Percentiles rank a stretch among this genome's conserved stretches.
These are phyloP conservation scores for Prochilodus magdalenae DNA, from an alignment of 2,113 vertebrate species.

Conservation along the genomic window DNA sequence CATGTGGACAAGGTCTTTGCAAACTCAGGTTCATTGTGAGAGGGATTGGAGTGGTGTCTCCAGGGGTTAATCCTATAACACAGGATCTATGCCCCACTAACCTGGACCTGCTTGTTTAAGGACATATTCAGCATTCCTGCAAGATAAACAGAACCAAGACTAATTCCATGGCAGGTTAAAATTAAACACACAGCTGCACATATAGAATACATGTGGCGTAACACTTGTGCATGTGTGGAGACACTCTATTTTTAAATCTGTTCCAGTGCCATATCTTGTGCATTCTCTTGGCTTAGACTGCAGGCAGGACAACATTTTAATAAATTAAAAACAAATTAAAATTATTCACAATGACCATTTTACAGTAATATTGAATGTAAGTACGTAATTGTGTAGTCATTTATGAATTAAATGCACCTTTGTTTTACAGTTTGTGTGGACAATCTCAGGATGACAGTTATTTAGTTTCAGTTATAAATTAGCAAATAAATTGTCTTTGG, in stretches of 20 bases:
- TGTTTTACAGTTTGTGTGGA: too few species aligned
- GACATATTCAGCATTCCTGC: slow-evolving; percentile 18
- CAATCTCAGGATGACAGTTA: too few species aligned
- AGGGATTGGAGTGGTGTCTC: neutral
- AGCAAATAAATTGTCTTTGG: too few species aligned
- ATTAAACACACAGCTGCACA: slow-evolving; percentile 12
- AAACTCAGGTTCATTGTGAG: neutral
- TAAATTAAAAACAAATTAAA: neutral
- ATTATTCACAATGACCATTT: neutral
- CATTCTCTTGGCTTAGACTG: neutral
- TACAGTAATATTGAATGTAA: neutral
- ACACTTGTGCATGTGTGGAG: neutral
- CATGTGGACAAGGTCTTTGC: neutral
- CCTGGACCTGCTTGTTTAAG: neutral
- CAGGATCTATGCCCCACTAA: neutral
- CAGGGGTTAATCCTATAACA: slow-evolving; percentile 18
- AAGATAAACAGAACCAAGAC: neutral
- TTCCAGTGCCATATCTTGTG: neutral
- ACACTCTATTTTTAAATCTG: slow-evolving; percentile 2
- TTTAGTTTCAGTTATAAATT: too few species aligned
- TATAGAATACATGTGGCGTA: neutral
- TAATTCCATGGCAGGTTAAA: neutral
- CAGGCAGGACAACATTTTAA: neutral
- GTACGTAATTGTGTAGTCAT: neutral
- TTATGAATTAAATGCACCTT: neutral